These are phyloP conservation scores for Cerastis leucographa DNA, from an alignment of 2,888 invertebrate genomes.

Conservation along the genomic window DNA sequence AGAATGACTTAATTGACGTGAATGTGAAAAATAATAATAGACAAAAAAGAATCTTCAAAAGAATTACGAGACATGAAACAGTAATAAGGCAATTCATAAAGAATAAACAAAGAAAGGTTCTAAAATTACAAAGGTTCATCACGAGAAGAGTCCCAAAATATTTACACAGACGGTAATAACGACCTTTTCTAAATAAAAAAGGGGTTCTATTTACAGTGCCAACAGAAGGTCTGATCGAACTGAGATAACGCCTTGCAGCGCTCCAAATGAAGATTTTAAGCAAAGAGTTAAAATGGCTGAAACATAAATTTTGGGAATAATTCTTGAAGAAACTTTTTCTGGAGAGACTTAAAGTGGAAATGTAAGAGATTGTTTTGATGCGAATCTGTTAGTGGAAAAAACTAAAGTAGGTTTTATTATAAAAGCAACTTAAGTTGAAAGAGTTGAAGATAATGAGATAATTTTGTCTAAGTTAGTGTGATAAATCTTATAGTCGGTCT, in stretches of 20 bases:
- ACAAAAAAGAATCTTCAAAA: slow-evolving; percentile 1
- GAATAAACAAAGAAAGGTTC: slow-evolving; percentile 38
- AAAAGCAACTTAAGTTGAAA: slow-evolving; percentile 16
- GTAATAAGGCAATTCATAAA: slow-evolving; percentile 56
- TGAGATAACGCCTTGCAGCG: slow-evolving; percentile 61
- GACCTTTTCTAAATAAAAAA: slow-evolving; percentile 47
- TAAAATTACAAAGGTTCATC: slow-evolving; percentile 47
- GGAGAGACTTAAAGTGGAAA: slow-evolving; percentile 54
- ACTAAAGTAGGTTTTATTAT: slow-evolving; percentile 33
- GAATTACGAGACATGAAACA: slow-evolving; percentile 36
- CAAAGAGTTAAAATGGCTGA: slow-evolving; percentile 64
- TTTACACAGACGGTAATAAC: slow-evolving; percentile 62
- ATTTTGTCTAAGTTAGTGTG: background rate
- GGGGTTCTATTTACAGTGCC: slow-evolving; percentile 57
- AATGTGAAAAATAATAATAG: background rate
- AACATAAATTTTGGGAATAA: slow-evolving; percentile 66
- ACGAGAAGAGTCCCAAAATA: slow-evolving; percentile 49
- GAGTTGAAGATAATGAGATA: slow-evolving; percentile 2
- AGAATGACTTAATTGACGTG: background rate
- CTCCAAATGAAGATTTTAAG: slow-evolving; percentile 66
- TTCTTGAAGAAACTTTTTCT: slow-evolving; percentile 61
- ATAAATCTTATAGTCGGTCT: background rate
- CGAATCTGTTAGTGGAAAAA: slow-evolving; percentile 38
- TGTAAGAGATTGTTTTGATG: slow-evolving; percentile 55
- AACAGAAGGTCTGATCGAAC: slow-evolving; percentile 64